Conservation (phyloP, 2,113 vertebrate genomes). For the Argyrosomus japonicus region DNA sequence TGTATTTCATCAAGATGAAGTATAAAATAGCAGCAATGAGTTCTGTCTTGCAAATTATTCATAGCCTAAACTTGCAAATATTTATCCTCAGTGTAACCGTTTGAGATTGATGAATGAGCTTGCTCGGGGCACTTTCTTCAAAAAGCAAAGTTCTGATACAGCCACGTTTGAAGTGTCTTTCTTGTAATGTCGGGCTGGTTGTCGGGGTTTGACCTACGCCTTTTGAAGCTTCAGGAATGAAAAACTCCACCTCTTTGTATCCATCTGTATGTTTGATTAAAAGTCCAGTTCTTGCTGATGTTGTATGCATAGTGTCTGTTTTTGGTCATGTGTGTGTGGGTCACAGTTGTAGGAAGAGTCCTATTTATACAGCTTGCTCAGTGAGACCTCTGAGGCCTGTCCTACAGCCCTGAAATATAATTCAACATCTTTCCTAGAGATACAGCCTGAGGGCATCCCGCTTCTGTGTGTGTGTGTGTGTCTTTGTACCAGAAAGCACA, state of each 20-base stretch:
- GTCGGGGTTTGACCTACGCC: not conserved
- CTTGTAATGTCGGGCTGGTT: constrained; percentile 18
- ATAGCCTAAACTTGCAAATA: constrained; percentile 11
- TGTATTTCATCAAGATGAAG: constrained; percentile 13
- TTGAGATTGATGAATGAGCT: constrained; percentile 53
- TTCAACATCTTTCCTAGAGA: constrained; percentile 26
- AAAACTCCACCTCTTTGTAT: constrained; percentile 5
- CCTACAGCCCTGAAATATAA: not conserved
- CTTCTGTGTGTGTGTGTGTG: not conserved
- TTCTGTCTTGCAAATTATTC: constrained; percentile 23
- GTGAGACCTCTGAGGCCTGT: constrained; percentile 14
- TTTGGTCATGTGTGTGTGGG: constrained; percentile 7
- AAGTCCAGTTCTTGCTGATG: not conserved
- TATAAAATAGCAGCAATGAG: constrained; percentile 2
- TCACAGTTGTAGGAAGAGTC: not conserved
- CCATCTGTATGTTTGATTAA: not conserved
- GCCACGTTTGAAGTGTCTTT: constrained; percentile 45
- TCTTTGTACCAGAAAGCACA: not conserved
- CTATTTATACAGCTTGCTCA: constrained; percentile 20
- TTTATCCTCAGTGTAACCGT: constrained; percentile 8
- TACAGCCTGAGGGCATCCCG: constrained; percentile 20
- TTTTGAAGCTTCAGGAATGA: constrained; percentile 24
- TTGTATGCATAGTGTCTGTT: not conserved
- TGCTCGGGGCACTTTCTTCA: constrained; percentile 57
- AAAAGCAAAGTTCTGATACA: constrained; percentile 22